phyloP scores from a whole-genome alignment of 2,888 invertebrate genomes.

The Callyntrura sp. region DNA sequence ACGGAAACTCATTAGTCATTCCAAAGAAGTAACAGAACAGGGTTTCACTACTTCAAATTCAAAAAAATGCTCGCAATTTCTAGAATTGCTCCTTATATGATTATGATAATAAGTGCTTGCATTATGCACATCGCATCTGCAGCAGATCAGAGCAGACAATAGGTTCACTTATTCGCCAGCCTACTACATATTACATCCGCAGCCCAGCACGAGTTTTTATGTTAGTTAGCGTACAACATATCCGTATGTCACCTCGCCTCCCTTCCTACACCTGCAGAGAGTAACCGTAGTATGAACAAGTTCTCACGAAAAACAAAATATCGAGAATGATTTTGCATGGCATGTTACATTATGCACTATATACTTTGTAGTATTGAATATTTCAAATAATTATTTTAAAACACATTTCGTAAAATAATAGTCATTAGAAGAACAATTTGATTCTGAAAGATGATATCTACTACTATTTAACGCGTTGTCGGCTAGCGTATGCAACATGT shows the following conservation, averaged over 20 bases:
- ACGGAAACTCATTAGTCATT: not conserved
- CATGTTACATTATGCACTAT: not conserved
- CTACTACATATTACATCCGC: not conserved
- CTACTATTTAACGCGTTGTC: too few relatives aligned
- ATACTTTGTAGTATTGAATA: not conserved
- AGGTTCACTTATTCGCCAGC: not conserved
- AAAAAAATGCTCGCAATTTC: not conserved
- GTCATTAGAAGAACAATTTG: not conserved
- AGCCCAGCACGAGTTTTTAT: too few relatives aligned
- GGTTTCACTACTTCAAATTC: conserved; percentile 30
- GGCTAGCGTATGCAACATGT: too few relatives aligned
- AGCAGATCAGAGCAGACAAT: too few relatives aligned
- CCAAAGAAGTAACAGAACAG: not conserved
- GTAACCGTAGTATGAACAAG: not conserved
- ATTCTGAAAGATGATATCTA: not conserved
- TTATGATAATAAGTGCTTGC: not conserved
- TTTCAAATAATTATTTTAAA: not conserved
- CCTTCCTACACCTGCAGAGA: not conserved
- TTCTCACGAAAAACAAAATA: not conserved
- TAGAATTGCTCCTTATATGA: not conserved
- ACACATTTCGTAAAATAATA: not conserved
- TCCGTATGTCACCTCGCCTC: not conserved
- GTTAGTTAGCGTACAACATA: too few relatives aligned
- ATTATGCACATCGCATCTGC: not conserved
- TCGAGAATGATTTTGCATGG: too few relatives aligned